Percentiles rank a stretch among this genome's conserved stretches.
Evolutionary conservation across 2,797 vertebrate genomes (phyloP).

Genomic region (Paratrypauchen microcephalus): DNA sequence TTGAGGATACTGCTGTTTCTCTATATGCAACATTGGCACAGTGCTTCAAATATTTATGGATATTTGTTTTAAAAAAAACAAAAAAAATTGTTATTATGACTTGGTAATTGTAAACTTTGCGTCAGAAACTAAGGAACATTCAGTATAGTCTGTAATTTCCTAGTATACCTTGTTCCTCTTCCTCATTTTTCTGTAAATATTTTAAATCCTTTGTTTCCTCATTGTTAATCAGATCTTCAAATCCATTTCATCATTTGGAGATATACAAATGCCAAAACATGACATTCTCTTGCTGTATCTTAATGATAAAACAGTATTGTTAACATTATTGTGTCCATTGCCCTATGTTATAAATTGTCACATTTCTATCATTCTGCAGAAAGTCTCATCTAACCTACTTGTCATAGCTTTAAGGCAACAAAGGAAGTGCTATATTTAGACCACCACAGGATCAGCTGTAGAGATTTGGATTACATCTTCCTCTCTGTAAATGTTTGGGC

Average conservation of each 20-base stretch:
- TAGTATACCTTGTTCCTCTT: constrained; percentile 1
- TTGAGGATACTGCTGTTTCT: neutral
- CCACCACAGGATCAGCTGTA: neutral
- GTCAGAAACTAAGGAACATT: constrained; percentile 12
- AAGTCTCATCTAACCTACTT: constrained; percentile 11
- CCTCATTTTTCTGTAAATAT: constrained; percentile 1
- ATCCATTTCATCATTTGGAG: no score
- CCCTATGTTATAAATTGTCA: neutral
- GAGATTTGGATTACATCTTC: constrained; percentile 7
- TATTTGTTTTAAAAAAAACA: no score
- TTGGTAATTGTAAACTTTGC: neutral
- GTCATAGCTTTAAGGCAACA: constrained; percentile 7
- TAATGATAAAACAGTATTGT: neutral
- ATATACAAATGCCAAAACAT: neutral
- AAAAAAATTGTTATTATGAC: neutral
- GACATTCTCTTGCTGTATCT: neutral
- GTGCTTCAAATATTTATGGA: neutral
- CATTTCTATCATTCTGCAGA: constrained; percentile 5
- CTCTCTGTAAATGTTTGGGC: constrained; percentile 2
- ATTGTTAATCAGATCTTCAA: neutral
- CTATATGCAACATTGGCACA: neutral
- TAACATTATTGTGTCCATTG: neutral
- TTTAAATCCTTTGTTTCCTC: neutral
- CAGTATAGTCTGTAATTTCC: neutral
- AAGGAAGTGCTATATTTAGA: constrained; percentile 6